A percentile compares a stretch with the other conserved stretches of the same genome.
Evolutionary conservation across 2,797 vertebrate species (phyloP).

Genomic region (Enteromius paludinosus): DNA sequence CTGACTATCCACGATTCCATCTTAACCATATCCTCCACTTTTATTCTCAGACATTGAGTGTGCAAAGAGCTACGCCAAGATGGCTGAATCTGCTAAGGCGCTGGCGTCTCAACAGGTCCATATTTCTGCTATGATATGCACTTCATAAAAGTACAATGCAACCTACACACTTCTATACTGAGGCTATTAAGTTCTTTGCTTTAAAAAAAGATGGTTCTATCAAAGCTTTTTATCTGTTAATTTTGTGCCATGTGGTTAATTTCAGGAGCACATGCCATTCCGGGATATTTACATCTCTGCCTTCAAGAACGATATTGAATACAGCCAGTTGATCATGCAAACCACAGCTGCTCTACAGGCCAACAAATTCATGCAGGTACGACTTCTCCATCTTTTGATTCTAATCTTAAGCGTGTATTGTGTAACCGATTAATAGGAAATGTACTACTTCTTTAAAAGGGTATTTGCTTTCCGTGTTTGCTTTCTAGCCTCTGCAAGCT

Average conservation of each 20-base stretch:
- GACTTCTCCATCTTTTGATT: neutral
- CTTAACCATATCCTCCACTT: neutral
- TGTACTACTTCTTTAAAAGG: neutral
- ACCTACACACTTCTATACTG: neutral
- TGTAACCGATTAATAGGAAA: neutral
- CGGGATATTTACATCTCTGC: conserved; percentile 88
- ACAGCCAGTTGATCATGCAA: conserved; percentile 89
- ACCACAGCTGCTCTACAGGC: conserved; percentile 89
- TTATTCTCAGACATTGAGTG: conserved; percentile 88
- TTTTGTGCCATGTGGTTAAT: conserved; percentile 21
- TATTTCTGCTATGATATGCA: conserved; percentile 13
- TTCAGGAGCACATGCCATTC: conserved; percentile 95
- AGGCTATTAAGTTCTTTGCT: neutral
- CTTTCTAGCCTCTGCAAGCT: conserved; percentile 87
- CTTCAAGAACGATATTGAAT: conserved; percentile 91
- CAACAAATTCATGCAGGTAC: conserved; percentile 96
- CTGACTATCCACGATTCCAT: neutral
- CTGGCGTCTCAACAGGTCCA: conserved; percentile 89
- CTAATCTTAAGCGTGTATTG: neutral
- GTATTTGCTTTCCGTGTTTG: conserved; percentile 16
- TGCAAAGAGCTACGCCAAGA: conserved; percentile 91
- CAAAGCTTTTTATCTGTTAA: conserved; percentile 8
- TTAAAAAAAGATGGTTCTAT: neutral
- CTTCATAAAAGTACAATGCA: conserved; percentile 16
- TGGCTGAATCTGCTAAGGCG: conserved; percentile 93